phyloP scores from a whole-genome alignment of 2,888 invertebrate species.

The Noctua janthe region DNA sequence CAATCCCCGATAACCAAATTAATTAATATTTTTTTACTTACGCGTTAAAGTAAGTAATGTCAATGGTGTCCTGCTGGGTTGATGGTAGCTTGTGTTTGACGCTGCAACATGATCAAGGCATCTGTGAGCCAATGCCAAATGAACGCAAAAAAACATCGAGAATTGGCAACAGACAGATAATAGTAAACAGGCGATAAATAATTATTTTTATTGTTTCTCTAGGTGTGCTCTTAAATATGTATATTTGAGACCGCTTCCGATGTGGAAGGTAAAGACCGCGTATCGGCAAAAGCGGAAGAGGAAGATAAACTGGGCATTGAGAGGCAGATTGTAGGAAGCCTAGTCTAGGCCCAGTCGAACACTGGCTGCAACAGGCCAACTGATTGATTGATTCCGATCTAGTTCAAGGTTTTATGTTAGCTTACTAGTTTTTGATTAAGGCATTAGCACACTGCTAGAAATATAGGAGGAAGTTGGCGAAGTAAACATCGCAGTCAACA shows the following conservation, averaged over 20 bases:
- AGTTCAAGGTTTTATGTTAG: neutral
- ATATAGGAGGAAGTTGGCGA: too few relatives aligned
- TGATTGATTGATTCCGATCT: neutral
- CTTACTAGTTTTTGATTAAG: neutral
- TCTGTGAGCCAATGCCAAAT: conserved; percentile 22
- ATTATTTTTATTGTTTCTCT: neutral
- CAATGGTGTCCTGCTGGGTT: conserved; percentile 52
- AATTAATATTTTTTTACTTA: conserved; percentile 50
- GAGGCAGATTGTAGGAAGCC: neutral
- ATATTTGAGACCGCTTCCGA: neutral
- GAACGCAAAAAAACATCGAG: neutral
- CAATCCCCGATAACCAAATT: conserved; percentile 37
- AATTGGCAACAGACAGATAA: neutral
- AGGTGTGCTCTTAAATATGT: neutral
- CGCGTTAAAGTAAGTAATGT: conserved; percentile 57
- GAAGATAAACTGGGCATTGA: neutral
- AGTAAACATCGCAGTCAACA: neutral
- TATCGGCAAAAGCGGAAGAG: neutral
- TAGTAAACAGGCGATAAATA: neutral
- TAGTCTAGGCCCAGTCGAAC: neutral
- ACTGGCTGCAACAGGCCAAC: neutral
- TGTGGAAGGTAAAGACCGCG: neutral
- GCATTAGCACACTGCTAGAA: neutral
- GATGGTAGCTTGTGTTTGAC: conserved; percentile 43
- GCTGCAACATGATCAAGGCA: conserved; percentile 56